Evolutionary conservation across 2,797 vertebrate genomes (phyloP).

Genomic region (Schizopygopsis pylzovi): DNA sequence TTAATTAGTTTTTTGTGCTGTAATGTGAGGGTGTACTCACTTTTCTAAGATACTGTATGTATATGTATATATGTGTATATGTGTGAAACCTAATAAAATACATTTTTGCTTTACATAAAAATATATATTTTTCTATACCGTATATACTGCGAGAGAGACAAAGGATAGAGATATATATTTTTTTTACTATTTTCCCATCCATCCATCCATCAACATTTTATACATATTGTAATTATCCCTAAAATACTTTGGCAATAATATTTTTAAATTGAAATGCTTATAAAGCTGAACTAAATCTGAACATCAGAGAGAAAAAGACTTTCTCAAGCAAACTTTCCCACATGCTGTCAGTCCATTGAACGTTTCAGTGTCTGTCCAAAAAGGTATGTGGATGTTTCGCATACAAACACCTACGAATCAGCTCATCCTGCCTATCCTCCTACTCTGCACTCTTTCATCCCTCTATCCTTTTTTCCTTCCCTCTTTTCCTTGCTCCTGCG

Average conservation of each 20-base stretch:
- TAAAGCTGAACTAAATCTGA: background rate
- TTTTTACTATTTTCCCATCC: background rate
- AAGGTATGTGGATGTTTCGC: background rate
- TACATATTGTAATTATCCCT: background rate
- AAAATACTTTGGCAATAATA: background rate
- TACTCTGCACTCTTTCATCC: background rate
- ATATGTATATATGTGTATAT: too few species aligned
- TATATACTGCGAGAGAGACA: background rate
- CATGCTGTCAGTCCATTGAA: background rate
- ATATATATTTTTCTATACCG: background rate
- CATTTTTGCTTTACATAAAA: too few species aligned
- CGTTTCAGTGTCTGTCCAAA: background rate
- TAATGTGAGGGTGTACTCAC: too few species aligned
- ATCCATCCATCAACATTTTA: background rate
- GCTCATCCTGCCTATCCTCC: background rate
- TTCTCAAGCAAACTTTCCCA: background rate
- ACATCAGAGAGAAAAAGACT: background rate
- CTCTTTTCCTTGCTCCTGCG: slow-evolving; percentile 35
- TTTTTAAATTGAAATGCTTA: background rate
- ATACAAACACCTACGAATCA: background rate
- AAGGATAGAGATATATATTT: background rate
- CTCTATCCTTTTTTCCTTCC: slow-evolving; percentile 45
- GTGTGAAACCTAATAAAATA: too few species aligned
- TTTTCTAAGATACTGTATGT: too few species aligned
- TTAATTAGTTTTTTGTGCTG: too few species aligned